Conservation (phyloP, 1,140 invertebrate species). For the Probaryconus sp. region DNA sequence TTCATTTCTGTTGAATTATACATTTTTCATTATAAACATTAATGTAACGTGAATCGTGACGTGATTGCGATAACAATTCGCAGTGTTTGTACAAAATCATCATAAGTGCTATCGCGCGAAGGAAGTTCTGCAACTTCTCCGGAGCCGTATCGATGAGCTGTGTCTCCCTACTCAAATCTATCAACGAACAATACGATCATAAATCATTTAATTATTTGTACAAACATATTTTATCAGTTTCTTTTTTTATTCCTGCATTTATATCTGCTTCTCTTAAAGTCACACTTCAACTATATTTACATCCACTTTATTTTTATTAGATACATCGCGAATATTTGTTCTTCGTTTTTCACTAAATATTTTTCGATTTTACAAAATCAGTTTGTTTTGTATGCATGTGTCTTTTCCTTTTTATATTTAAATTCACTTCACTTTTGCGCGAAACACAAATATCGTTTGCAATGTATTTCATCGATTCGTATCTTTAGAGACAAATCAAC, state of each 20-base stretch:
- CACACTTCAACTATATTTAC: conserved; percentile 52
- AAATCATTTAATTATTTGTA: conserved; percentile 60
- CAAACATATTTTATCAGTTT: conserved; percentile 55
- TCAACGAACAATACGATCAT: conserved; percentile 59
- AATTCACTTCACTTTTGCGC: conserved; percentile 2
- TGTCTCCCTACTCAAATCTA: conserved; percentile 59
- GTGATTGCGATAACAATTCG: conserved; percentile 69
- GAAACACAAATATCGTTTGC: conserved; percentile 4
- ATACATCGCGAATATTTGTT: conserved; percentile 30
- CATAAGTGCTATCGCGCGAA: conserved; percentile 63
- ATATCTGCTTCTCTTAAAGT: conserved; percentile 29
- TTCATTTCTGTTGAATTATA: conserved; percentile 63
- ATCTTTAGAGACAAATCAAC: conserved; percentile 45
- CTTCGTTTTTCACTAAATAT: conserved; percentile 10
- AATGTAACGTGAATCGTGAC: conserved; percentile 66
- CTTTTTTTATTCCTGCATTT: conserved; percentile 20
- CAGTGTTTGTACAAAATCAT: conserved; percentile 70
- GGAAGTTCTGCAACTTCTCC: conserved; percentile 65
- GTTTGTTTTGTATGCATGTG: conserved; percentile 6
- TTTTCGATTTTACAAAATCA: conserved; percentile 49
- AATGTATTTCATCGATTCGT: conserved; percentile 26
- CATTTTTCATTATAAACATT: conserved; percentile 68
- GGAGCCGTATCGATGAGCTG: conserved; percentile 54
- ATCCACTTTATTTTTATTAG: conserved; percentile 39
- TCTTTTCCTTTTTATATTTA: conserved; percentile 1